Conservation (phyloP, 2,888 invertebrate genomes). For the Acleris holmiana region DNA sequence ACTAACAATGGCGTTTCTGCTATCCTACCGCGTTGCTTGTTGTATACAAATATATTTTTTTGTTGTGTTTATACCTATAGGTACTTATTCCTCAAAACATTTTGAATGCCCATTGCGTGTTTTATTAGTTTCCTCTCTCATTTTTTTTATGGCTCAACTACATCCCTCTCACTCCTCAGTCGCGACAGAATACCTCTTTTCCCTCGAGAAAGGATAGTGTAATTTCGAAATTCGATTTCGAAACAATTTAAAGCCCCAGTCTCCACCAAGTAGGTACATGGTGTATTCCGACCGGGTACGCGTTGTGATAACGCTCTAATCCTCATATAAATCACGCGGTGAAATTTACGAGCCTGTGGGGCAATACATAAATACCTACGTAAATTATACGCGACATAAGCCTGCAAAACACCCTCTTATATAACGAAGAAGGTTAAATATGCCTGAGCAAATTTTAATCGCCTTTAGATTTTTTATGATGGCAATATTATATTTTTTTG, state of each 20-base stretch:
- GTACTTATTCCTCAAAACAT: no score
- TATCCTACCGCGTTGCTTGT: no score
- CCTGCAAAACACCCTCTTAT: constrained; percentile 56
- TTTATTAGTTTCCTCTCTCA: no score
- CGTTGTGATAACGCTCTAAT: constrained; percentile 72
- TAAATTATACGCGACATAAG: constrained; percentile 63
- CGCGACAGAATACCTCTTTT: no score
- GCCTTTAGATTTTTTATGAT: neutral
- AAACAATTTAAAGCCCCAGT: neutral
- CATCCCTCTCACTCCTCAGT: no score
- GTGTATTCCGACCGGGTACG: constrained; percentile 29
- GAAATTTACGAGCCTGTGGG: constrained; percentile 74
- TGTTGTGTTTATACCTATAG: no score
- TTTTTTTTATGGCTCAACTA: no score
- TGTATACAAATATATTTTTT: no score
- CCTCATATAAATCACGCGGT: constrained; percentile 75
- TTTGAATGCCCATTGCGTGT: no score
- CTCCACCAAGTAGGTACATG: constrained; percentile 14
- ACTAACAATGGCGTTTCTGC: no score
- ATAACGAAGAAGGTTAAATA: constrained; percentile 28
- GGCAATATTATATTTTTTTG: neutral
- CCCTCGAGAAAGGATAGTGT: no score
- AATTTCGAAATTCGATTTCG: no score
- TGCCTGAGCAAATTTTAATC: constrained; percentile 15
- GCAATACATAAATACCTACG: constrained; percentile 62